A percentile compares a stretch with the other conserved stretches of the same genome.
phyloP scores from a whole-genome alignment of 2,113 vertebrate species.

The Antechinus stuartii region DNA sequence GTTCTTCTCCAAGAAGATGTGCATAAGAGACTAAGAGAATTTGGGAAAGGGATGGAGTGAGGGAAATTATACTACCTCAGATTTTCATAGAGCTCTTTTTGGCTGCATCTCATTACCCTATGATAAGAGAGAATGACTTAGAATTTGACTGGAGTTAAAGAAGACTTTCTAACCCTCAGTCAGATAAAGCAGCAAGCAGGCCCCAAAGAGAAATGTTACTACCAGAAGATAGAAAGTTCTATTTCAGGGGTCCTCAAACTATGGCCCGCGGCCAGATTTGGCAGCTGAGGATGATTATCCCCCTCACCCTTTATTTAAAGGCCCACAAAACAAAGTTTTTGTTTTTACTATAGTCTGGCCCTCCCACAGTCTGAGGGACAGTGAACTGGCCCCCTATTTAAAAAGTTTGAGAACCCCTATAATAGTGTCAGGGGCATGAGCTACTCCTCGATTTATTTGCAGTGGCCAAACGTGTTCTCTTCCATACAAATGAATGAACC shows the following conservation, averaged over 20 bases:
- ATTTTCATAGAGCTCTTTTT: background rate
- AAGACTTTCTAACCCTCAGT: background rate
- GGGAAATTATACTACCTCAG: background rate
- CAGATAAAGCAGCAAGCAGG: background rate
- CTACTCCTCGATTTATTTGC: background rate
- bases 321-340: too few relatives aligned
- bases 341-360: too few relatives aligned
- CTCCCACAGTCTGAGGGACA: too few relatives aligned
- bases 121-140: background rate
- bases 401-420: too few relatives aligned
- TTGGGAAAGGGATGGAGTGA: background rate
- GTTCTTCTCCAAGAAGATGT: background rate
- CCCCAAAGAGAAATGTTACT: background rate
- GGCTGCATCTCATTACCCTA: background rate
- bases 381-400: too few relatives aligned
- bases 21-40: background rate
- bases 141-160: background rate
- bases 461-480: background rate
- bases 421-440: background rate
- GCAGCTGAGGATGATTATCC: too few relatives aligned
- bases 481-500: background rate
- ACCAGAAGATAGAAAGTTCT: background rate
- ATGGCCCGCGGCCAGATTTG: too few relatives aligned
- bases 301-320: too few relatives aligned
- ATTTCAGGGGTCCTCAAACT: too few relatives aligned